Evolutionary conservation across 1,140 invertebrate genomes (phyloP).

Genomic region (Scaptomyza pallida): DNA sequence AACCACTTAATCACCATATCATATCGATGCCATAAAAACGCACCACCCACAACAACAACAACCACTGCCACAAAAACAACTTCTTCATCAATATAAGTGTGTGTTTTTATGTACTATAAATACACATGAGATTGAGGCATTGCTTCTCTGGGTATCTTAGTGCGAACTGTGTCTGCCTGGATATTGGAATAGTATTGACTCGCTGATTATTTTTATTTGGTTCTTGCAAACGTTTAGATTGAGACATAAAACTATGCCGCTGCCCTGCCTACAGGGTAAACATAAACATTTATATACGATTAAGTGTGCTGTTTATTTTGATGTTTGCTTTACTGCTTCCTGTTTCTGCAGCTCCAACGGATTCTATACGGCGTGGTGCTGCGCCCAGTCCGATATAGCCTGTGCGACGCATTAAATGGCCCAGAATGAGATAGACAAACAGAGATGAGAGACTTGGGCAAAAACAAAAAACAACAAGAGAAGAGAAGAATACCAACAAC

Average conservation of each 20-base stretch:
- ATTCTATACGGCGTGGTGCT: background rate
- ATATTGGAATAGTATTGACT: conserved; percentile 64
- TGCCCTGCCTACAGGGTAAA: conserved; percentile 45
- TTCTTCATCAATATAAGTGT: background rate
- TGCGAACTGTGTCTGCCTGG: conserved; percentile 6
- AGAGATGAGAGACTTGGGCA: conserved; percentile 25
- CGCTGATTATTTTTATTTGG: conserved; percentile 81
- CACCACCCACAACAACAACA: conserved; percentile 23
- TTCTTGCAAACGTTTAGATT: conserved; percentile 64
- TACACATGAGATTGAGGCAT: conserved; percentile 56
- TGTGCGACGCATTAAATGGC: conserved; percentile 69
- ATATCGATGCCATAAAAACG: conserved; percentile 45
- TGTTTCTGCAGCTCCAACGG: conserved; percentile 35
- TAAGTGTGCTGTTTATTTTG: conserved; percentile 81
- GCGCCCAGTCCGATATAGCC: conserved; percentile 46
- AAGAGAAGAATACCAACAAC: conserved; percentile 27
- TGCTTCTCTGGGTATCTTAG: conserved; percentile 32
- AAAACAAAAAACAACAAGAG: conserved; percentile 26
- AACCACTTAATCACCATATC: conserved; percentile 46
- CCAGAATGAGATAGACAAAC: conserved; percentile 63
- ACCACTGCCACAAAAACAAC: conserved; percentile 2
- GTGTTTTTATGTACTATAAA: background rate
- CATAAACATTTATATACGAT: conserved; percentile 81
- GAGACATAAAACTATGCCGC: conserved; percentile 79
- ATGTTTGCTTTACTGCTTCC: conserved; percentile 80